Evolutionary conservation across 2,797 vertebrate species (phyloP).

Genomic region (Enteromius afrohamiltoni): DNA sequence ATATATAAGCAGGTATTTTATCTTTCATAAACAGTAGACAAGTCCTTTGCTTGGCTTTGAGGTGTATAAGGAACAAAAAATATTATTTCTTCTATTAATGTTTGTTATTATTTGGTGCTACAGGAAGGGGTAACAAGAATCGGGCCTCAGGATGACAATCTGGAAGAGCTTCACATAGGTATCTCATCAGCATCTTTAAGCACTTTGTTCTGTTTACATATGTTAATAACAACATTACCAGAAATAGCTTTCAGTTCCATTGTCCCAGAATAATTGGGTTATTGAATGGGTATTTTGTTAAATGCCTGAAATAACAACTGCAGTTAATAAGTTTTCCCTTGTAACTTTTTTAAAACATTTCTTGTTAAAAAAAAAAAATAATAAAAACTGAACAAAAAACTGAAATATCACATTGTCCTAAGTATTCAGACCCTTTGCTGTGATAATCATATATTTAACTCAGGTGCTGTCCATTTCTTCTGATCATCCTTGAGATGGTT

Average conservation of each 20-base stretch:
- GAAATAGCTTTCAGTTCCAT: background rate
- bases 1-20: conserved; percentile 62
- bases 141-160: conserved; percentile 81
- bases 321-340: background rate
- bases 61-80: conserved; percentile 27
- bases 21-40: conserved; percentile 62
- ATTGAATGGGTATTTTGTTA: background rate
- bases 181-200: conserved; percentile 57
- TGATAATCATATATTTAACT: no score
- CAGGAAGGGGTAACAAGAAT: conserved; percentile 95
- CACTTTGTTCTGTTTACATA: background rate
- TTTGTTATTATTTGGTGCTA: conserved; percentile 53
- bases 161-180: conserved; percentile 91
- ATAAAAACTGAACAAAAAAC: no score
- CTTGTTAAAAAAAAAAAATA: no score
- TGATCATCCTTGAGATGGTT: no score
- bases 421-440: no score
- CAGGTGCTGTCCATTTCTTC: no score
- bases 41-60: conserved; percentile 38
- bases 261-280: background rate
- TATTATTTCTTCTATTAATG: background rate
- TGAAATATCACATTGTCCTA: no score
- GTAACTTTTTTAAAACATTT: background rate
- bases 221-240: background rate
- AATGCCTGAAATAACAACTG: background rate